Conservation (phyloP, 2,888 invertebrate species). For the Thereva nobilitata region DNA sequence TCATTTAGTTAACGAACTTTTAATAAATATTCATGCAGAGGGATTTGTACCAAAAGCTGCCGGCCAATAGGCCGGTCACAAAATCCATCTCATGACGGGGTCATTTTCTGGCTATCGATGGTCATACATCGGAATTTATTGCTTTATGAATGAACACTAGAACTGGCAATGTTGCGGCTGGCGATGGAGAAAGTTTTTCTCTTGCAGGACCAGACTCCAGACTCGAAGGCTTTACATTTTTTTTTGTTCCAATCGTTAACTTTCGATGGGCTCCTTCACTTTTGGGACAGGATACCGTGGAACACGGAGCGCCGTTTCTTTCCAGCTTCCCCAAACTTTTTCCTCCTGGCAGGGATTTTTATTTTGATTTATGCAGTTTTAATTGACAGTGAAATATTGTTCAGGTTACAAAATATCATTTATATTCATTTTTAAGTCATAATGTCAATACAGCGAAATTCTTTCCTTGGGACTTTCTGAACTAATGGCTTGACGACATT, state of each 20-base stretch:
- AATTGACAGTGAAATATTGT: conserved; percentile 44
- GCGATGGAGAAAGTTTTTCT: too few relatives aligned
- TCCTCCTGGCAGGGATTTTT: conserved; percentile 20
- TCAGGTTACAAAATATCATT: conserved; percentile 42
- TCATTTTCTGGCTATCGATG: conserved; percentile 27
- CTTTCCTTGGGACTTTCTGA: conserved; percentile 9
- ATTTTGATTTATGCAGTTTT: conserved; percentile 42
- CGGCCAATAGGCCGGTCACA: background rate
- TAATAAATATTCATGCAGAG: conserved; percentile 29
- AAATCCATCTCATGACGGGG: background rate
- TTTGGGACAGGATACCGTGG: background rate
- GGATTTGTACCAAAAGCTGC: background rate
- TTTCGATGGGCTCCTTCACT: too few relatives aligned
- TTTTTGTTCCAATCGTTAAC: too few relatives aligned
- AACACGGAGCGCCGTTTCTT: conserved; percentile 13
- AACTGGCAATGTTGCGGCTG: too few relatives aligned
- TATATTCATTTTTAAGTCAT: conserved; percentile 43
- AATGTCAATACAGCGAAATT: conserved; percentile 33
- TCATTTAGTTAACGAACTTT: conserved; percentile 23
- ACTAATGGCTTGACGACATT: conserved; percentile 8
- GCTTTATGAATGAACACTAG: conserved; percentile 13
- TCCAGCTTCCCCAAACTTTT: conserved; percentile 4
- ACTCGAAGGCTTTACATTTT: too few relatives aligned
- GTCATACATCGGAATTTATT: conserved; percentile 24
- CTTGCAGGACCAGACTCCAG: too few relatives aligned